Base-by-base conservation (phyloP, 2,888 invertebrate genomes). In the Drosophila bunnanda region DNA sequence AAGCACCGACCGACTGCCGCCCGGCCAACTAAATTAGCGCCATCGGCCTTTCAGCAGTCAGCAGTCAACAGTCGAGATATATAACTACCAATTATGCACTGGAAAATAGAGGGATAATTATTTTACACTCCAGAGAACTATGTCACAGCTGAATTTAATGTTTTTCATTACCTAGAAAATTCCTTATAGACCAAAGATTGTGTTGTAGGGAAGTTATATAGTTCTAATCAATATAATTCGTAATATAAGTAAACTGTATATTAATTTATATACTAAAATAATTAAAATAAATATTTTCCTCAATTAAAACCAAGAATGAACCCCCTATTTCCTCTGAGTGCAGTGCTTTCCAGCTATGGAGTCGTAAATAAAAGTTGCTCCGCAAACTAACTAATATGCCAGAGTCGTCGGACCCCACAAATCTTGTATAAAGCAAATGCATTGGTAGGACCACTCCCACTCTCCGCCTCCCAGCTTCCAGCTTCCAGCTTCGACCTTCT, bases 361-460 rank as follows among this genome's bases (percentile, higher is more conserved):
- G 75, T 76, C 84, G 79, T 84, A 87, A 89, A 87, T 89, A 87
- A 84, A 84, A 89, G 48, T 84, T 85, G 67, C 61, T 65, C 79
- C 61, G 44, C 57, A 44, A 58, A 67, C 68, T 50, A 86, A 86
- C 88, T 86, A 83, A 88, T 88, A 83, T 83, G 87, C 84, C 89
- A 83, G 69, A 54, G 38, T 52, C 59, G 32, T 54, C 52, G 34
- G 57, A 65, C 52, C 62, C 69, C 87, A 87, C 89, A 87, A 87
- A 84, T 84, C 89, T 84, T 84, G 41, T 58, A 57, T 46, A 81
- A 87, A 83, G 77, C 65, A 83, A 73, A 77, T 72, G 68, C 81
- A 80, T 82, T 74, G 72, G 60, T 53, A 36, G 36, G 10, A 20
- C 13, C 13, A 17, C 57, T 55, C 25, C 50, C 53, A 34, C 54